A percentile compares a stretch with the other conserved stretches of the same genome.
Evolutionary conservation across 2,888 invertebrate species (phyloP).

Genomic region (Hoplodrina ambigua): DNA sequence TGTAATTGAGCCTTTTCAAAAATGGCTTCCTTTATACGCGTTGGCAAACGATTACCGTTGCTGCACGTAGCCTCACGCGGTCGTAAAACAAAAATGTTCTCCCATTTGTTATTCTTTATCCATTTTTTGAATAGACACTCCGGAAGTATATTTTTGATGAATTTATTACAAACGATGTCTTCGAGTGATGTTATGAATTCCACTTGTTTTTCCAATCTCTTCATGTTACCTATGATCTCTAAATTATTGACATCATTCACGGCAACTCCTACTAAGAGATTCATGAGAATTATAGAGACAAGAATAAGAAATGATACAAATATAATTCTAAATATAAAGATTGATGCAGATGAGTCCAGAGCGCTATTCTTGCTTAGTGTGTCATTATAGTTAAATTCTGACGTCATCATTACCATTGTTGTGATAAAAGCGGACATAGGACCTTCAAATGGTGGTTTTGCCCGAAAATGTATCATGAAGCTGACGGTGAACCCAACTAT

Average conservation of each 20-base stretch:
- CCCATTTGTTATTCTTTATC: conserved; percentile 11
- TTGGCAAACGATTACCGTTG: conserved; percentile 73
- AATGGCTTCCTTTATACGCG: conserved; percentile 78
- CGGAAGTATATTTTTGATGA: conserved; percentile 54
- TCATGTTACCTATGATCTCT: conserved; percentile 87
- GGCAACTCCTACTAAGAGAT: conserved; percentile 89
- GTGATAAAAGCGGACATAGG: conserved; percentile 88
- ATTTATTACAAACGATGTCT: conserved; percentile 52
- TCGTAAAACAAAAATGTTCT: conserved; percentile 34
- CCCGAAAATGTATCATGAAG: conserved; percentile 89
- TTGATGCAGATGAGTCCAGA: conserved; percentile 73
- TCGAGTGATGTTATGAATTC: conserved; percentile 80
- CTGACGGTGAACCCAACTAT: conserved; percentile 89
- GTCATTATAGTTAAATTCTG: conserved; percentile 89
- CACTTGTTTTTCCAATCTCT: conserved; percentile 88
- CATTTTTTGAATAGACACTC: conserved; percentile 24
- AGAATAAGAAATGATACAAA: conserved; percentile 88
- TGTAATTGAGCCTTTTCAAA: conserved; percentile 79
- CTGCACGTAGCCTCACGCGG: conserved; percentile 52
- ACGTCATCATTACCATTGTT: conserved; percentile 91
- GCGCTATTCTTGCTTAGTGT: conserved; percentile 75
- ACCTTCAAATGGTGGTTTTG: conserved; percentile 83
- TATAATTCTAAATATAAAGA: conserved; percentile 82
- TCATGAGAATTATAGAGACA: conserved; percentile 90
- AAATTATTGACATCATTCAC: conserved; percentile 90